These are phyloP conservation scores for Leptosomus discolor DNA, from an alignment of 2,113 vertebrate species.

Conservation along the genomic window DNA sequence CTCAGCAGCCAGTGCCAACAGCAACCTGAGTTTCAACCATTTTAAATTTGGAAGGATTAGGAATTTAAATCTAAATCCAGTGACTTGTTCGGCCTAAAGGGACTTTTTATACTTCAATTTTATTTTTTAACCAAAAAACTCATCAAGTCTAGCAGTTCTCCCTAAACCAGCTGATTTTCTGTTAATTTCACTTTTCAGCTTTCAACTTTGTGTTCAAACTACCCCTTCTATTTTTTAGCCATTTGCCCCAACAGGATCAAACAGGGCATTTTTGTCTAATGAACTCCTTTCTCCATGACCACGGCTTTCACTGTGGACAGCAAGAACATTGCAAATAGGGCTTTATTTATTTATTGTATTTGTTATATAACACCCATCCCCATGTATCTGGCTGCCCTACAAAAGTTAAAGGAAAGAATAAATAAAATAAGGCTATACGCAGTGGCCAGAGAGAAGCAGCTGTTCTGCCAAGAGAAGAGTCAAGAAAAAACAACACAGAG, in stretches of 20 bases:
- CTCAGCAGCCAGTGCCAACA: constrained; percentile 5
- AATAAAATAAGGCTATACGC: constrained; percentile 51
- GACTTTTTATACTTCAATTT: neutral
- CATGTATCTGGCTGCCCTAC: constrained; percentile 63
- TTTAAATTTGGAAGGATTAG: neutral
- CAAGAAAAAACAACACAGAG: constrained; percentile 30
- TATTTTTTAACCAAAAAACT: neutral
- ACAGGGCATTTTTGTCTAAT: constrained; percentile 59
- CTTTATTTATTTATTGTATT: constrained; percentile 67
- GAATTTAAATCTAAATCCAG: neutral
- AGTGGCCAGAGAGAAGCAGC: constrained; percentile 37
- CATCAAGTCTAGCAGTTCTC: neutral
- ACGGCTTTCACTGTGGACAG: constrained; percentile 54
- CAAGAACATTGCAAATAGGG: constrained; percentile 36
- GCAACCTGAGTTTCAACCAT: constrained; percentile 32
- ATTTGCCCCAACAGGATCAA: constrained; percentile 55
- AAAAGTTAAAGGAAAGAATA: constrained; percentile 55
- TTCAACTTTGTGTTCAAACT: neutral
- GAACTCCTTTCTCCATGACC: constrained; percentile 61
- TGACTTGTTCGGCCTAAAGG: neutral
- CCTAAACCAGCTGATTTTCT: neutral
- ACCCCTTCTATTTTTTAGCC: neutral
- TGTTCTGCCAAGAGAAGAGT: constrained; percentile 55
- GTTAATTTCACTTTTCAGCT: neutral
- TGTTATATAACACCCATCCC: constrained; percentile 66